Percentiles rank a stretch among this genome's conserved stretches.
Conservation (phyloP, 2,113 vertebrate genomes). For the Phalacrocorax brasilianus region DNA sequence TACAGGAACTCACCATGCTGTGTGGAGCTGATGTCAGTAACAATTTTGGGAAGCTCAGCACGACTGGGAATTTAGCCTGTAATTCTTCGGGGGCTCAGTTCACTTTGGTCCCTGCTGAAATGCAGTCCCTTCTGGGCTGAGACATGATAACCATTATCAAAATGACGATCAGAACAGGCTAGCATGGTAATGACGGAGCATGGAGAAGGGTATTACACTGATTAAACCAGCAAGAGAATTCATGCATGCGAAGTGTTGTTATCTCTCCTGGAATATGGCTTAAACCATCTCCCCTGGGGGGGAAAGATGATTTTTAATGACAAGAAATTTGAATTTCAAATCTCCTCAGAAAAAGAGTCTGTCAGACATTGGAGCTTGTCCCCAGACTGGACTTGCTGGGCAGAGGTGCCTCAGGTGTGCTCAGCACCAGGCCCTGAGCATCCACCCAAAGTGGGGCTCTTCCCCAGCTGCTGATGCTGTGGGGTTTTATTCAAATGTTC, state of each 20-base stretch:
- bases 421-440: not conserved
- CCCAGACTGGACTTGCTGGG: not conserved
- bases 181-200: not conserved
- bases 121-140: not conserved
- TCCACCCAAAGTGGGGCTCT: fast-evolving
- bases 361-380: not conserved
- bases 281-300: not conserved
- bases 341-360: not conserved
- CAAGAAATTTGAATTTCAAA: conserved; percentile 8
- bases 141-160: conserved; percentile 9
- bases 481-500: not conserved
- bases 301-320: conserved; percentile 4
- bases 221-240: conserved; percentile 34
- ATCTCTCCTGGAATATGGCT: conserved; percentile 5
- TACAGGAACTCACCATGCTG: not conserved
- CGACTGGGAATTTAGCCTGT: not conserved
- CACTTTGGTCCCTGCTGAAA: not conserved
- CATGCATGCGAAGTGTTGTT: not conserved
- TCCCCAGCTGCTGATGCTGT: not conserved
- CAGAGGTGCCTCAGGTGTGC: not conserved
- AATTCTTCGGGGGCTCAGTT: not conserved
- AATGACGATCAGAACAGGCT: not conserved
- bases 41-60: not conserved
- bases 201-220: not conserved
- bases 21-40: not conserved